Conservation (phyloP, 1,140 invertebrate genomes). For the Drosophila varians region DNA sequence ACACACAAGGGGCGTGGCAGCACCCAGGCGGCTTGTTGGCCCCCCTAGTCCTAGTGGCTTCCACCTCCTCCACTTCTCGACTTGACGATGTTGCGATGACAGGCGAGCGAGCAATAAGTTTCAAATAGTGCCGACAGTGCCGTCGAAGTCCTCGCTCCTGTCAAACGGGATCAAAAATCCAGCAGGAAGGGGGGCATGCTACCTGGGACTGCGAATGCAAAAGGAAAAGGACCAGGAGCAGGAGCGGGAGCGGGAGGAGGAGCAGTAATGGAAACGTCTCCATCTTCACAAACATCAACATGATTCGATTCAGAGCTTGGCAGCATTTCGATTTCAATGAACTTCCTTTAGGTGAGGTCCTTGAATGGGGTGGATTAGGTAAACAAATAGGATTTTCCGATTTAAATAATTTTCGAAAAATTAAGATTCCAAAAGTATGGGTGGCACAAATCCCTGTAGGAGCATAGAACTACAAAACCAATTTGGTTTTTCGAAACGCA, state of each 20-base stretch:
- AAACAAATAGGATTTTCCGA: not conserved
- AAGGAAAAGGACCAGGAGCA: not conserved
- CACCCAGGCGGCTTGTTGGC: not conserved
- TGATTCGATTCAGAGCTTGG: conserved; percentile 6
- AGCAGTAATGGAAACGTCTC: conserved; percentile 16
- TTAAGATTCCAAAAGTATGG: no score
- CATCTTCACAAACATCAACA: conserved; percentile 7
- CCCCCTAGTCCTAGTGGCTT: not conserved
- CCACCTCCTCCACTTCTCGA: conserved; percentile 22
- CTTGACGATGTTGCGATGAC: conserved; percentile 58
- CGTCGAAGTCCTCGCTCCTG: conserved; percentile 55
- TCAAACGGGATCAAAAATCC: conserved; percentile 53
- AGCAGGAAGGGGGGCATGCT: not conserved
- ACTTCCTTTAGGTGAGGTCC: conserved; percentile 36
- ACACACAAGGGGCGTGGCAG: not conserved
- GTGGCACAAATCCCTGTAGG: no score
- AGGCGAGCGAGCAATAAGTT: conserved; percentile 70
- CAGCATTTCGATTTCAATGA: conserved; percentile 61
- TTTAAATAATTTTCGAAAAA: no score
- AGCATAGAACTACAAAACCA: no score
- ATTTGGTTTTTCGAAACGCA: no score
- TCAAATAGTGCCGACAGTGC: conserved; percentile 63
- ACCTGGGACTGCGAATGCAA: not conserved
- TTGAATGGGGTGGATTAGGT: not conserved
- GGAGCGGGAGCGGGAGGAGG: not conserved